These are phyloP conservation scores for Ephialtes manifestator DNA, from an alignment of 2,888 invertebrate genomes.

Conservation along the genomic window DNA sequence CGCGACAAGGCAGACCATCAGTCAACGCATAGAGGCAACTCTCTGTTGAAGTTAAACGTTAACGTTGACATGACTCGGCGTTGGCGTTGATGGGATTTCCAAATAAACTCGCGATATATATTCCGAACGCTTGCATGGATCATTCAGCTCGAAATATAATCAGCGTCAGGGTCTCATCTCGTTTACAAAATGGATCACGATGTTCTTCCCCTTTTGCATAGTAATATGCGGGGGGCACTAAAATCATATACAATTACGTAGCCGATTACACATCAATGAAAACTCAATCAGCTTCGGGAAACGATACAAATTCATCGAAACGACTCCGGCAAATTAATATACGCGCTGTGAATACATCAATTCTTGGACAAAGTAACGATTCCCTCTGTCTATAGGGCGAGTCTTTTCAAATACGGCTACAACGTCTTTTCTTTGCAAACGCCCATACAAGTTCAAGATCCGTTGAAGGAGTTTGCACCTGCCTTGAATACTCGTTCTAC, in stretches of 20 bases:
- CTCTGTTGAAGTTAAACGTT: constrained; percentile 3
- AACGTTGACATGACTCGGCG: constrained; percentile 39
- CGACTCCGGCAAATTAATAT: not conserved
- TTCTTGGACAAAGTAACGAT: not conserved
- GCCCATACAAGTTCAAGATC: constrained; percentile 34
- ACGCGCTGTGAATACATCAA: not conserved
- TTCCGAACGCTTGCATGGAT: constrained; percentile 7
- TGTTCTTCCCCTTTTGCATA: not conserved
- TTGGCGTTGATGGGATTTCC: constrained; percentile 61
- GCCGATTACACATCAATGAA: not conserved
- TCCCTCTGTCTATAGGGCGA: not conserved
- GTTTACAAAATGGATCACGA: constrained; percentile 32
- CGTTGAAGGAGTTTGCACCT: constrained; percentile 5
- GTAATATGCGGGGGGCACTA: not conserved
- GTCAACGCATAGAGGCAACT: constrained; percentile 1
- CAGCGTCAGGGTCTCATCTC: constrained; percentile 1
- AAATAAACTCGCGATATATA: constrained; percentile 45
- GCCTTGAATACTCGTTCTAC: constrained; percentile 38
- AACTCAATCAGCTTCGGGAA: not conserved
- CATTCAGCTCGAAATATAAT: constrained; percentile 9
- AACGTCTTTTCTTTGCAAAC: not conserved
- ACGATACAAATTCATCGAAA: not conserved
- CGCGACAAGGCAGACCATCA: constrained; percentile 5
- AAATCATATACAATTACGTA: constrained; percentile 3
- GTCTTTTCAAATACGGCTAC: not conserved